Evolutionary conservation across 2,797 vertebrate species (phyloP).

Genomic region (Coilia nasus): DNA sequence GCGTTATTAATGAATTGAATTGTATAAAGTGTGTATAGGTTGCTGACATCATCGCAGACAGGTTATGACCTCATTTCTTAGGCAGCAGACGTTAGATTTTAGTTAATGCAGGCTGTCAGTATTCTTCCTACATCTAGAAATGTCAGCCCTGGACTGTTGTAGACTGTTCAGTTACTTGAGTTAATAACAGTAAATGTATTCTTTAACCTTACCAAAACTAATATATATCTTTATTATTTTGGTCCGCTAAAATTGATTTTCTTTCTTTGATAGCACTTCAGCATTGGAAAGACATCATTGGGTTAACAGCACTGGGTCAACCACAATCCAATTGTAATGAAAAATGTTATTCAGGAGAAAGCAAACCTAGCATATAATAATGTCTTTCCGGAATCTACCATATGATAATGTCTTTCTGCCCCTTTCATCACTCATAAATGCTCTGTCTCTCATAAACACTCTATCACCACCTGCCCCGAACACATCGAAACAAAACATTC

Average conservation of each 20-base stretch:
- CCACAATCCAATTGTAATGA: background rate
- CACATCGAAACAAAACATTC: background rate
- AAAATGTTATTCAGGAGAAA: background rate
- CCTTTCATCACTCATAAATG: background rate
- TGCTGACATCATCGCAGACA: slow-evolving; percentile 4
- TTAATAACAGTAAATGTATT: background rate
- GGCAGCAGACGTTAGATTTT: background rate
- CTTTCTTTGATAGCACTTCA: background rate
- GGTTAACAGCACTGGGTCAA: background rate
- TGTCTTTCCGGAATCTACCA: no score
- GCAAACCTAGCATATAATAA: background rate
- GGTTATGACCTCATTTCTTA: slow-evolving; percentile 9
- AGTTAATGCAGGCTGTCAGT: slow-evolving; percentile 4
- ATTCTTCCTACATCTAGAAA: background rate
- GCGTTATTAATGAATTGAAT: slow-evolving; percentile 3
- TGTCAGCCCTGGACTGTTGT: background rate
- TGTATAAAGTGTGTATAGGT: background rate
- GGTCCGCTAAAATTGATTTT: background rate
- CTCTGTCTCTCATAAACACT: background rate
- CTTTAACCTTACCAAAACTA: background rate
- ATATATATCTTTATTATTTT: background rate
- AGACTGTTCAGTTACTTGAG: background rate
- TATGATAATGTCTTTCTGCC: background rate
- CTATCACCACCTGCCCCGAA: background rate
- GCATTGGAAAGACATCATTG: background rate